phyloP scores from a whole-genome alignment of 2,113 vertebrate species.

The Engystomops pustulosus region DNA sequence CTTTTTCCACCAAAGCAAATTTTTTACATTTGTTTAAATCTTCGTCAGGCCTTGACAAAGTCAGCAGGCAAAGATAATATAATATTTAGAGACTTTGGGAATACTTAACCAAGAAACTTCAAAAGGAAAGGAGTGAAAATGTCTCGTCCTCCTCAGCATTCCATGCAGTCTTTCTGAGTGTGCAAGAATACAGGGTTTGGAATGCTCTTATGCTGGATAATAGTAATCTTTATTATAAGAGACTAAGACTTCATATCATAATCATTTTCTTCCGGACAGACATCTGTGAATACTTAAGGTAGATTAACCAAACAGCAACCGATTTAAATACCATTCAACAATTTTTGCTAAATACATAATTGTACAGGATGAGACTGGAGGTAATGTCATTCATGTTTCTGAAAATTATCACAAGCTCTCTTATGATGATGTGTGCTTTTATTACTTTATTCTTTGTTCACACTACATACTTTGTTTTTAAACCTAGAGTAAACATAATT shows the following conservation, averaged over 20 bases:
- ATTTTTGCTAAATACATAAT: conserved; percentile 61
- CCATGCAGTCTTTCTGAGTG: conserved; percentile 61
- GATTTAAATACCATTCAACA: conserved; percentile 63
- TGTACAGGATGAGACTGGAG: conserved; percentile 60
- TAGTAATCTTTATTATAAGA: conserved; percentile 63
- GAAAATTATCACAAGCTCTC: conserved; percentile 42
- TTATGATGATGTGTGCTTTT: conserved; percentile 20
- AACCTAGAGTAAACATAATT: not conserved
- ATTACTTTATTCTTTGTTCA: not conserved
- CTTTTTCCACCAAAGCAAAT: not conserved
- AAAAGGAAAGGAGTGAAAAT: conserved; percentile 42
- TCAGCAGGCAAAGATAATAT: conserved; percentile 41
- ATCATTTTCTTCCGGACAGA: conserved; percentile 65
- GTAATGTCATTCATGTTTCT: conserved; percentile 46
- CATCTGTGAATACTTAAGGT: conserved; percentile 67
- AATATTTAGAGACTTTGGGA: conserved; percentile 30
- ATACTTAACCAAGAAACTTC: conserved; percentile 60
- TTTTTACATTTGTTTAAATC: conserved; percentile 11
- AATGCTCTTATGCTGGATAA: conserved; percentile 60
- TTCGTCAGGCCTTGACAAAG: conserved; percentile 29
- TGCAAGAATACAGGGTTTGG: conserved; percentile 30
- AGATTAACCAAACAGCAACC: conserved; percentile 66
- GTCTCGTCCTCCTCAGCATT: conserved; percentile 63
- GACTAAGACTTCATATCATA: conserved; percentile 66
- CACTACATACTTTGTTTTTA: too few relatives aligned